These are phyloP conservation scores for Anthonomus grandis DNA, from an alignment of 1,140 invertebrate genomes.

Conservation along the genomic window DNA sequence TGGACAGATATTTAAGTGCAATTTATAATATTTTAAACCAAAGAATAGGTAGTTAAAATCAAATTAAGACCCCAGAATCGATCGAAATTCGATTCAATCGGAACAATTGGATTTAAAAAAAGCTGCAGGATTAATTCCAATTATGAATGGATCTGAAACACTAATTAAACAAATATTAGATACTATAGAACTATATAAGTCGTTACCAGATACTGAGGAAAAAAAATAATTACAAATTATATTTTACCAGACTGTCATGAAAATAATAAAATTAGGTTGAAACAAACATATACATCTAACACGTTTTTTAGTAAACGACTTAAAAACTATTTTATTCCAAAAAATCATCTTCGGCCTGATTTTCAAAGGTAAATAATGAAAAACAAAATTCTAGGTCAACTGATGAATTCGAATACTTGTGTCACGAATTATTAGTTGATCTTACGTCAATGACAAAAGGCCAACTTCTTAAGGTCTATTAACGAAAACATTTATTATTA, in stretches of 20 bases:
- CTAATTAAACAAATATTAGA: conserved; percentile 34
- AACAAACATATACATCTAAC: conserved; percentile 13
- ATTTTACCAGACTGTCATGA: conserved; percentile 18
- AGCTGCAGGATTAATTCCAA: conserved; percentile 33
- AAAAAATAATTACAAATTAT: conserved; percentile 20
- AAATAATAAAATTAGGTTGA: conserved; percentile 23
- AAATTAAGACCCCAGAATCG: background rate
- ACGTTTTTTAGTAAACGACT: conserved; percentile 17
- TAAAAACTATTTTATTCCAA: conserved; percentile 20
- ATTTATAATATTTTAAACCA: conserved; percentile 2
- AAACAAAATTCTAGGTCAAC: conserved; percentile 23
- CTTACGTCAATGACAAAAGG: conserved; percentile 7
- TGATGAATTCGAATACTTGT: conserved; percentile 20
- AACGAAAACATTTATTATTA: conserved; percentile 29
- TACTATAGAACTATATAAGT: conserved; percentile 33
- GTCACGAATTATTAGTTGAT: conserved; percentile 24
- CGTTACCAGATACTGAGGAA: conserved; percentile 29
- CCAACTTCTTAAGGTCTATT: conserved; percentile 10
- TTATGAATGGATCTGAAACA: conserved; percentile 30
- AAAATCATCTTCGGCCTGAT: conserved; percentile 20
- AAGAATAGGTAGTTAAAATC: background rate
- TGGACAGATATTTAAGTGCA: background rate
- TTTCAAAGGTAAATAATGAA: conserved; percentile 12
- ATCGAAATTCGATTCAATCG: too few species aligned
- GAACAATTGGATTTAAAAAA: conserved; percentile 31